phyloP scores from a whole-genome alignment of 2,113 vertebrate genomes.

The Gavialis gangeticus region DNA sequence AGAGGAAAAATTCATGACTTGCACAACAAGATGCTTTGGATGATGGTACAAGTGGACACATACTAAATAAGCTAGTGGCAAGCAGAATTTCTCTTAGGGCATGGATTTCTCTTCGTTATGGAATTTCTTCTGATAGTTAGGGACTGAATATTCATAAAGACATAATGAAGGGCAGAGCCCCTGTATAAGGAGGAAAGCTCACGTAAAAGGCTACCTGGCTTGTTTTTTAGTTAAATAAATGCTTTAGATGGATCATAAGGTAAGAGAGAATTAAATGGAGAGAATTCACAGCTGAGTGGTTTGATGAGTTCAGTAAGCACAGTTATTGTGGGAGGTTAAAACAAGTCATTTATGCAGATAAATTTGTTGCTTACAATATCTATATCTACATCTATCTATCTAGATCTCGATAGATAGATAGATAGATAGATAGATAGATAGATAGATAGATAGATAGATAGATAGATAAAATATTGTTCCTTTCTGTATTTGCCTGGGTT shows the following conservation, averaged over 20 bases:
- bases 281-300: accelerated
- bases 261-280: too few relatives aligned
- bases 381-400: too few relatives aligned
- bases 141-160: neutral
- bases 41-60: neutral
- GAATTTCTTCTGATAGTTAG: neutral
- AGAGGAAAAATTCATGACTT: neutral
- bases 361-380: neutral
- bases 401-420: too few relatives aligned
- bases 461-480: neutral
- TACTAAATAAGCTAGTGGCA: accelerated
- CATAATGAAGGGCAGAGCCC: too few relatives aligned
- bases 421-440: too few relatives aligned
- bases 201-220: accelerated
- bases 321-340: neutral
- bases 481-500: neutral
- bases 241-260: neutral
- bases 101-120: too few relatives aligned
- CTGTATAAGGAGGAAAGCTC: neutral
- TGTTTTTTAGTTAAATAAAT: neutral
- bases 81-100: neutral
- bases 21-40: neutral
- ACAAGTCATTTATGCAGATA: neutral
- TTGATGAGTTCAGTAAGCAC: neutral
- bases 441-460: too few relatives aligned